These are phyloP conservation scores for Gordius sp. DNA, from an alignment of 2,888 invertebrate genomes.

Conservation along the genomic window DNA sequence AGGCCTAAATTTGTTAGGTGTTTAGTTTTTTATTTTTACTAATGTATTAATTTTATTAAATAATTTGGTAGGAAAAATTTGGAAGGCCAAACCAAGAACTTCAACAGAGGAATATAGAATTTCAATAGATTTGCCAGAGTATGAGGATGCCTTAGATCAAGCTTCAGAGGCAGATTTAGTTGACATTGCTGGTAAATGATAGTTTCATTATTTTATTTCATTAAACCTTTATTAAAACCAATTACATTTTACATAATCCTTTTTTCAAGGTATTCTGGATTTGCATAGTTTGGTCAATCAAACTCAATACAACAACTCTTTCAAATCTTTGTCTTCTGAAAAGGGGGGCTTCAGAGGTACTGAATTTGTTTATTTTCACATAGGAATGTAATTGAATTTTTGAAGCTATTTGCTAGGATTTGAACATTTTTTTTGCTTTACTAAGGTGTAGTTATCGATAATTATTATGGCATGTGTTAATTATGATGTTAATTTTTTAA, in stretches of 20 bases:
- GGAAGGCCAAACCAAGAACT: slow-evolving; percentile 33
- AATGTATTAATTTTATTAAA: too few relatives aligned
- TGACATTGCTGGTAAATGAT: slow-evolving; percentile 58
- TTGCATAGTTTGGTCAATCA: slow-evolving; percentile 99
- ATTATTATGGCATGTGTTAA: too few relatives aligned
- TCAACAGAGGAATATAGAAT: slow-evolving; percentile 59
- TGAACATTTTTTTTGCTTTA: too few relatives aligned
- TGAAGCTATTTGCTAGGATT: too few relatives aligned
- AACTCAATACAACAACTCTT: slow-evolving; percentile 88
- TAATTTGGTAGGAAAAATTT: slow-evolving; percentile 29
- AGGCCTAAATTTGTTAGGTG: too few relatives aligned
- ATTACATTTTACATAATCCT: neutral
- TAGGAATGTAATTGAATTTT: too few relatives aligned
- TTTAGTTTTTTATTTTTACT: too few relatives aligned
- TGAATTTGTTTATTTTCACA: neutral
- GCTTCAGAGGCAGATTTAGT: slow-evolving; percentile 88
- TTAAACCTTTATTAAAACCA: slow-evolving; percentile 2
- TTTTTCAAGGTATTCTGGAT: slow-evolving; percentile 59
- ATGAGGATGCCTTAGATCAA: slow-evolving; percentile 56
- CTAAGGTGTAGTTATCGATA: too few relatives aligned
- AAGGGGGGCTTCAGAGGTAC: neutral
- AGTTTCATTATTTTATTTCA: slow-evolving; percentile 11
- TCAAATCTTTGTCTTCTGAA: slow-evolving; percentile 23
- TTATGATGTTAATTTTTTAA: too few relatives aligned
- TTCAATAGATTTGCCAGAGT: slow-evolving; percentile 68